phyloP scores from a whole-genome alignment of 1,140 invertebrate genomes.

The Aplysia californica region DNA sequence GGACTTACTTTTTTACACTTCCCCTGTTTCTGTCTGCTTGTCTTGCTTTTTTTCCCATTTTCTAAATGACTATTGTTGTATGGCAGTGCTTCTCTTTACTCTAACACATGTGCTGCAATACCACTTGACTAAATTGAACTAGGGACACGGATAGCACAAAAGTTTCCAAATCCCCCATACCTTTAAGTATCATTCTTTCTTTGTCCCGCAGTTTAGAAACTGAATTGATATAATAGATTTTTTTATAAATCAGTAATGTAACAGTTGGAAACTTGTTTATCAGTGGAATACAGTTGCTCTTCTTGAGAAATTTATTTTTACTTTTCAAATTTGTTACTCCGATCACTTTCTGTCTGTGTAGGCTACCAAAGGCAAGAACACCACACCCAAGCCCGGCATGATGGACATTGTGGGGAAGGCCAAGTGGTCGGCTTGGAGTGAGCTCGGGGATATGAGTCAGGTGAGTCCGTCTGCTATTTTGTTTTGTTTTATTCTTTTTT shows the following conservation, averaged over 20 bases:
- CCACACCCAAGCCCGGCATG: slow-evolving; percentile 72
- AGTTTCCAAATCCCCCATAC: too few relatives aligned
- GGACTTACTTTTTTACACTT: too few relatives aligned
- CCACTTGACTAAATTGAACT: too few relatives aligned
- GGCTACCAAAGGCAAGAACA: slow-evolving; percentile 72
- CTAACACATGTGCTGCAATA: too few relatives aligned
- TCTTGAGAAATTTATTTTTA: slow-evolving; percentile 9
- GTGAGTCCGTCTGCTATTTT: slow-evolving; percentile 44
- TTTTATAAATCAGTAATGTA: not conserved
- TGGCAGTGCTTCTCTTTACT: too few relatives aligned
- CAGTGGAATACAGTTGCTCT: not conserved
- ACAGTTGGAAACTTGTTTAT: not conserved
- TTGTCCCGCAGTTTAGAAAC: not conserved
- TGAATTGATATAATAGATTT: not conserved
- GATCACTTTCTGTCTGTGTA: slow-evolving; percentile 49
- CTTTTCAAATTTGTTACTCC: not conserved
- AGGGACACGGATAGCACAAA: too few relatives aligned
- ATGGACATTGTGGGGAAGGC: slow-evolving; percentile 74
- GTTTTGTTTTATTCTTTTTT: not conserved
- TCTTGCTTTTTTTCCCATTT: too few relatives aligned
- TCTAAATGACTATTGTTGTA: too few relatives aligned
- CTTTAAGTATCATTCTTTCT: not conserved
- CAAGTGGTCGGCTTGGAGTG: slow-evolving; percentile 76
- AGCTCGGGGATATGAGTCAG: slow-evolving; percentile 67
- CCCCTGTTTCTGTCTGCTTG: too few relatives aligned